phyloP scores from a whole-genome alignment of 2,888 invertebrate species.

The Drosophila subsilvestris region DNA sequence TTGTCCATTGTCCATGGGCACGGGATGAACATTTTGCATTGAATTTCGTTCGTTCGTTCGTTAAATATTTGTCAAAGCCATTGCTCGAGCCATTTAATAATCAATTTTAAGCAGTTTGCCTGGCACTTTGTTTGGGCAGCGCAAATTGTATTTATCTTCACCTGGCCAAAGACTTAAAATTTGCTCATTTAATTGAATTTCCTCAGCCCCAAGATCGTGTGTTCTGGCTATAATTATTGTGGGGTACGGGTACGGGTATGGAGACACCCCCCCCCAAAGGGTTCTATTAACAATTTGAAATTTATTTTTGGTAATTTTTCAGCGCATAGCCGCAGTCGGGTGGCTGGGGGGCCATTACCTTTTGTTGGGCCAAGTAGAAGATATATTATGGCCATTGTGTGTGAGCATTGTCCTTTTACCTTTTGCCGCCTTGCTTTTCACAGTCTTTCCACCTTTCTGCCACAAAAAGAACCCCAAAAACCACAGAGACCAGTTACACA shows the following conservation, averaged over 20 bases:
- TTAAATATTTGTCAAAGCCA: conserved; percentile 46
- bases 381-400: conserved; percentile 57
- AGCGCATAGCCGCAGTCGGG: not conserved
- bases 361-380: conserved; percentile 43
- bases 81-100: conserved; percentile 38
- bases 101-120: conserved; percentile 37
- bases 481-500: conserved; percentile 16
- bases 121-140: conserved; percentile 43
- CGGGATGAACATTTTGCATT: conserved; percentile 48
- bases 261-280: conserved; percentile 9
- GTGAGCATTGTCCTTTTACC: conserved; percentile 52
- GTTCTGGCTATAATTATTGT: conserved; percentile 29
- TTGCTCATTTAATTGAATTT: conserved; percentile 49
- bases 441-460: conserved; percentile 16
- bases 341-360: conserved; percentile 13
- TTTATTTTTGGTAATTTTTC: conserved; percentile 45
- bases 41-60: conserved; percentile 13
- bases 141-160: conserved; percentile 44
- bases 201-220: not conserved
- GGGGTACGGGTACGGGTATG: not conserved
- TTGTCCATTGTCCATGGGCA: conserved; percentile 32
- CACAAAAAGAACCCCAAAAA: conserved; percentile 15
- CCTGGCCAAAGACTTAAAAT: conserved; percentile 25
- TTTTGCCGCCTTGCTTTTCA: conserved; percentile 22
- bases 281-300: conserved; percentile 53